These are phyloP conservation scores for Stenichneumon culpator DNA, from an alignment of 2,888 invertebrate species.

Conservation along the genomic window DNA sequence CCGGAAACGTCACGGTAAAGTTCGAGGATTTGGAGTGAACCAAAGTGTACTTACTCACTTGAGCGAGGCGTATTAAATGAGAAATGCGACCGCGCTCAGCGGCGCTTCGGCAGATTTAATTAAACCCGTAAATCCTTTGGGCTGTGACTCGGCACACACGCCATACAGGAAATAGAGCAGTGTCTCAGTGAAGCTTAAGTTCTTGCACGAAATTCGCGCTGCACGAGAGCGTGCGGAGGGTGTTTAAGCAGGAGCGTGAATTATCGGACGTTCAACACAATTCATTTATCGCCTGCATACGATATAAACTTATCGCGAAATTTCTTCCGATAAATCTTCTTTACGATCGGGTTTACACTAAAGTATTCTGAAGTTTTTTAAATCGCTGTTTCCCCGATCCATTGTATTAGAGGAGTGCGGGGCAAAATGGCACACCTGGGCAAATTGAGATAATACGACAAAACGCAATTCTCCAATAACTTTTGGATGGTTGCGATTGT, in stretches of 20 bases:
- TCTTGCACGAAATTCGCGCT: background rate
- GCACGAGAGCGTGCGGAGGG: background rate
- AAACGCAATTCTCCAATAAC: too few species aligned
- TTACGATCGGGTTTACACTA: too few species aligned
- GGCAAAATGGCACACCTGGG: too few species aligned
- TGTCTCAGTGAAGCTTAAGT: background rate
- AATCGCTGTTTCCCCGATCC: too few species aligned
- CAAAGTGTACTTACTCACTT: background rate
- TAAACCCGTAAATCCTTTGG: conserved; percentile 83
- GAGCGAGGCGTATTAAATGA: conserved; percentile 73
- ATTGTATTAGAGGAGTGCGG: too few species aligned
- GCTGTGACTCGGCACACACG: conserved; percentile 26
- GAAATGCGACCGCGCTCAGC: conserved; percentile 78
- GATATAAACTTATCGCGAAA: too few species aligned
- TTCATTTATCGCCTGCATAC: too few species aligned
- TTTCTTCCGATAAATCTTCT: too few species aligned
- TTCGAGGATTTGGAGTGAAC: conserved; percentile 13
- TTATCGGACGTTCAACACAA: background rate
- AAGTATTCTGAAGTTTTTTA: too few species aligned
- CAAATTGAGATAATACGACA: too few species aligned
- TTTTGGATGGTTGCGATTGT: too few species aligned
- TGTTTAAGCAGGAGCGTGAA: background rate
- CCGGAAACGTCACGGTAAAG: background rate
- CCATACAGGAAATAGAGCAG: conserved; percentile 1
- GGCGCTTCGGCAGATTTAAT: conserved; percentile 79